Conservation (phyloP, 2,797 vertebrate species). For the Echeneis naucrates region DNA sequence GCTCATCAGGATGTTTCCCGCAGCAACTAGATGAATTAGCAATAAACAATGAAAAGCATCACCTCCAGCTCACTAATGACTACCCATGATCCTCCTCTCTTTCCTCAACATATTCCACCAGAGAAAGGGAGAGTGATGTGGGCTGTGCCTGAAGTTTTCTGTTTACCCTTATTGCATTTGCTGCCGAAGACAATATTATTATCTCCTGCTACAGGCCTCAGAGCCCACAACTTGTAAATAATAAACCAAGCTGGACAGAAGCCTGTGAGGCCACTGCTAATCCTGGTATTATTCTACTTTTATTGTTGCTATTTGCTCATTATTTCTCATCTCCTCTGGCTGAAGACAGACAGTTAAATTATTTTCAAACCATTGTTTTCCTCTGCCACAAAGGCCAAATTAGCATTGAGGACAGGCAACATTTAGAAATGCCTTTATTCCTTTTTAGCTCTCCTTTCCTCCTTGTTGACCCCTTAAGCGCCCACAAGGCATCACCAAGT, state of each 20-base stretch:
- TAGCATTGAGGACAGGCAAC: slow-evolving; percentile 68
- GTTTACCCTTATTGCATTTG: slow-evolving; percentile 83
- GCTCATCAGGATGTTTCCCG: slow-evolving; percentile 61
- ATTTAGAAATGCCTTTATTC: slow-evolving; percentile 71
- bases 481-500: slow-evolving; percentile 39
- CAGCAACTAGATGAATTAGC: slow-evolving; percentile 77
- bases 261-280: slow-evolving; percentile 83
- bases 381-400: slow-evolving; percentile 74
- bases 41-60: slow-evolving; percentile 77
- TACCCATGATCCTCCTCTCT: slow-evolving; percentile 78
- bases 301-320: slow-evolving; percentile 87
- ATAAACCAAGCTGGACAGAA: slow-evolving; percentile 85
- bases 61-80: slow-evolving; percentile 81
- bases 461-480: slow-evolving; percentile 56
- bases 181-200: slow-evolving; percentile 85
- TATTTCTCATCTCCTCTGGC: slow-evolving; percentile 83
- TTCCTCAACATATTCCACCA: slow-evolving; percentile 71
- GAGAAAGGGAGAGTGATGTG: slow-evolving; percentile 70
- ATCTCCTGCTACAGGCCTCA: slow-evolving; percentile 85
- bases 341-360: slow-evolving; percentile 77
- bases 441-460: slow-evolving; percentile 45
- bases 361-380: slow-evolving; percentile 77
- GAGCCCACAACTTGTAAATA: slow-evolving; percentile 86
- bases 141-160: slow-evolving; percentile 80
- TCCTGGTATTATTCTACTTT: slow-evolving; percentile 87